Evolutionary conservation across 30 jellyfish, hydroid and myxozoan species (phyloP), one percentile per base, ranked within the genome.

Genomic region (Aurelia sp.): DNA sequence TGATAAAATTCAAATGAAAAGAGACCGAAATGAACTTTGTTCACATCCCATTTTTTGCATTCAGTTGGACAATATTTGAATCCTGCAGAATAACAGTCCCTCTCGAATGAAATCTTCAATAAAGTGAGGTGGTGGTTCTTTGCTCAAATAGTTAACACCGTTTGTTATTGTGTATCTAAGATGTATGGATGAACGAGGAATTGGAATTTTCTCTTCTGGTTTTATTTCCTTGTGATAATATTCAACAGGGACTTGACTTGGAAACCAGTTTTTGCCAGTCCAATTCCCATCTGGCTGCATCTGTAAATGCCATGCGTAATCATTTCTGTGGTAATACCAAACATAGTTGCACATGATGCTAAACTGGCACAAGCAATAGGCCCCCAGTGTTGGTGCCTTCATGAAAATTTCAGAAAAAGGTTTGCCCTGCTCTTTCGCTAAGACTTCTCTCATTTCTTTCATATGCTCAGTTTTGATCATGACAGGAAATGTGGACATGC

Each of bases 401-500:
- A 51, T 73, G n/a, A 74, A 64, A 17, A 72, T 80, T 24, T 90
- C 95, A 44, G 72, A 68, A 53, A 90, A 90, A 10, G 76, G 19
- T 51, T 75, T 88, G 9, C 57, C 89, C 18, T 78, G 93, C 8
- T 52, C 22, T 30, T 48, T 74, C 35, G 80, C 81, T 19, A 88
- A 73, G 64, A 18, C 35, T 51, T 27, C 2, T 27, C 33, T 27
- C 33, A 27, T 27, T 27, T 27, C 33, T 27, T 27, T 27, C 33
- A 27, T 20, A 38, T 88, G 97, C 21, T 59, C 78, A 57, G 69
- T 70, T 63, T 80, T 88, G 13, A 88, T 47, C 82, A 81, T 88
- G 7, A 88, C 90, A 21, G 97, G 97, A 60, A 88, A 88, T 1
- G 81, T 63, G n/a, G 92, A 78, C 97, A 88, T 88, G 84, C 93